These are phyloP conservation scores for Hypotaenidia okinawae DNA, from an alignment of 2,797 vertebrate genomes.

Conservation along the genomic window DNA sequence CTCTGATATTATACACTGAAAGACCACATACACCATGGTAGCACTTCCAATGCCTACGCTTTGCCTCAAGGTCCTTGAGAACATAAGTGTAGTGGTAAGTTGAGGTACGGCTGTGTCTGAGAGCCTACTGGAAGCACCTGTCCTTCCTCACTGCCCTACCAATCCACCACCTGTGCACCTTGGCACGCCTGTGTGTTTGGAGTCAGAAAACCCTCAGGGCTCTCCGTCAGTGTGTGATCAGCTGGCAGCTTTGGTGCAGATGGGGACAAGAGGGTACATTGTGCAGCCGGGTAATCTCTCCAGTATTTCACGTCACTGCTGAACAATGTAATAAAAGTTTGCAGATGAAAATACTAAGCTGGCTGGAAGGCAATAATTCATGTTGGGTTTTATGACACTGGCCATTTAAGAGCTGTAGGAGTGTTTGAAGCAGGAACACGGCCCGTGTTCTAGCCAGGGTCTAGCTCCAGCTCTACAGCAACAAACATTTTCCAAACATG, in stretches of 20 bases:
- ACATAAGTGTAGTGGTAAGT: background rate
- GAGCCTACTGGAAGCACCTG: constrained; percentile 3
- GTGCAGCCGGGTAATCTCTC: constrained; percentile 26
- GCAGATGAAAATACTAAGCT: constrained; percentile 71
- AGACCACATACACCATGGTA: background rate
- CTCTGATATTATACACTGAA: background rate
- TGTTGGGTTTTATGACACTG: constrained; percentile 60
- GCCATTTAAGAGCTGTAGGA: constrained; percentile 60
- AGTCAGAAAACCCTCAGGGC: background rate
- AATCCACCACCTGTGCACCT: background rate
- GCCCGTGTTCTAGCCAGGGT: background rate
- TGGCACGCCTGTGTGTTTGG: background rate
- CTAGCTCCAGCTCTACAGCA: constrained; percentile 11
- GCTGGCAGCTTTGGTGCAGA: constrained; percentile 20
- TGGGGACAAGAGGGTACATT: constrained; percentile 27
- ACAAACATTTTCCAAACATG: background rate
- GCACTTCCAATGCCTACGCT: background rate
- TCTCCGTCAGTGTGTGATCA: background rate
- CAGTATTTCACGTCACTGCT: constrained; percentile 58
- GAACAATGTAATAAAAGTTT: constrained; percentile 72
- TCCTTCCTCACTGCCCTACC: fast-evolving
- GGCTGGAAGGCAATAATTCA: constrained; percentile 67
- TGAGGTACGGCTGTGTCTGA: background rate
- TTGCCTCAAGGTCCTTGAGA: constrained; percentile 2
- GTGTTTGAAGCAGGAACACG: constrained; percentile 35